Evolutionary conservation across 2,113 vertebrate genomes (phyloP), one percentile per base, ranked within the genome.

Genomic region (Dicentrarchus labrax): DNA sequence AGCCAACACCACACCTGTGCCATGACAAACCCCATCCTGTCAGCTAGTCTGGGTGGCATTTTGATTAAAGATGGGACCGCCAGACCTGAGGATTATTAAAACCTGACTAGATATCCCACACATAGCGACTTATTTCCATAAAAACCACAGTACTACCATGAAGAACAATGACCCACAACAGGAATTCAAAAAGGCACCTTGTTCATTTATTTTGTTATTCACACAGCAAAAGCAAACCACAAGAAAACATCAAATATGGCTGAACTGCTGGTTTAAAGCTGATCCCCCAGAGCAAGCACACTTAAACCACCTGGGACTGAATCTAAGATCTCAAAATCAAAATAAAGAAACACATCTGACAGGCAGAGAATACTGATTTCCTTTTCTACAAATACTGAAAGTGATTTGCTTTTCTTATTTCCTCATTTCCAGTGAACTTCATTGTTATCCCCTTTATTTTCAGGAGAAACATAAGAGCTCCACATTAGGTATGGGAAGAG

Each of bases 1-100:
- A 81, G 91, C 78, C 72, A 21, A 36, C 80, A 56, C 74, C 82
- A 82, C 86, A 92, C 79, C 90, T 92, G 91, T 73, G 72, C 83
- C 78, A 39, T 17, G 78, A 87, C 83, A 82, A 47, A 62, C 67
- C 67, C 36, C 78, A 36, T 73, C 82, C 66, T 56, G 76, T 72
- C 81, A 57, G 80, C 39, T 39, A 0, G 50, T 64, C 22, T 13
- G 66, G 76, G 47, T 13, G 71, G 41, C 65, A 72, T 54, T 56
- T 36, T 85, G 67, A 81, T 80, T 68, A 80, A 11, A 74, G 78
- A 67, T 0, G 57, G 50, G 24, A 22, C 11, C 11, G 45, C 8
- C 59, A 53, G 53, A 45, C 39, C 19, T 13, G 66, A 68, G 0
- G 50, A 75, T 70, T 21, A 73, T 62, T 64, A 68, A 68, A 53